A percentile compares a stretch with the other conserved stretches of the same genome.
phyloP scores from a whole-genome alignment of 2,888 invertebrate species.

The Galeruca laticollis region DNA sequence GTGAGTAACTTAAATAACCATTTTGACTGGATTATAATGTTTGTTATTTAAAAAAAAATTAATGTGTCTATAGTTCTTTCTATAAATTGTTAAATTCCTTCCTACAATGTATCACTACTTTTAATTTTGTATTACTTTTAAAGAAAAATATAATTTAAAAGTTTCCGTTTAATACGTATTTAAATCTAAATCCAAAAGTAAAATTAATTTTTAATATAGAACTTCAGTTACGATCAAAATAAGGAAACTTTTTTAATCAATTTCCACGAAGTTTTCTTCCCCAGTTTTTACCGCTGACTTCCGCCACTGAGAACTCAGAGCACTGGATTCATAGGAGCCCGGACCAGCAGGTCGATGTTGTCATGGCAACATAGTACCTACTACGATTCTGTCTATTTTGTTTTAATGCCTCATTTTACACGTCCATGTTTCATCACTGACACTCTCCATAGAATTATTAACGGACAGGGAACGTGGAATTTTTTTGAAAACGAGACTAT shows the following conservation, averaged over 20 bases:
- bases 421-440: slow-evolving; percentile 46
- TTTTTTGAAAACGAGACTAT: slow-evolving; percentile 16
- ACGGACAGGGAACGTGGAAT: slow-evolving; percentile 25
- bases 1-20: too few relatives aligned
- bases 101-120: too few relatives aligned
- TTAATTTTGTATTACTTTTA: too few relatives aligned
- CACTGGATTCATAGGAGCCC: slow-evolving; percentile 45
- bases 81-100: too few relatives aligned
- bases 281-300: slow-evolving; percentile 19
- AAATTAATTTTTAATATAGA: too few relatives aligned
- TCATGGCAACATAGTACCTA: slow-evolving; percentile 59
- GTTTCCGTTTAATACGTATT: too few relatives aligned
- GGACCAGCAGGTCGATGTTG: slow-evolving; percentile 59
- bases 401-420: slow-evolving; percentile 58
- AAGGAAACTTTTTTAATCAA: background rate
- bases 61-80: too few relatives aligned
- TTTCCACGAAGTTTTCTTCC: background rate
- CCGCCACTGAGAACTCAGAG: slow-evolving; percentile 38
- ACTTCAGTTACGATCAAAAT: too few relatives aligned
- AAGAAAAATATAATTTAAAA: too few relatives aligned
- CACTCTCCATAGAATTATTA: slow-evolving; percentile 41
- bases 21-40: too few relatives aligned
- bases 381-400: slow-evolving; percentile 54
- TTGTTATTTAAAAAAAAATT: too few relatives aligned
- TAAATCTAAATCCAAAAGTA: too few relatives aligned